Percentiles rank a stretch among this genome's conserved stretches.
These are phyloP conservation scores for Neopelma chrysocephalum DNA, from an alignment of 2,797 vertebrate genomes.

Conservation along the genomic window DNA sequence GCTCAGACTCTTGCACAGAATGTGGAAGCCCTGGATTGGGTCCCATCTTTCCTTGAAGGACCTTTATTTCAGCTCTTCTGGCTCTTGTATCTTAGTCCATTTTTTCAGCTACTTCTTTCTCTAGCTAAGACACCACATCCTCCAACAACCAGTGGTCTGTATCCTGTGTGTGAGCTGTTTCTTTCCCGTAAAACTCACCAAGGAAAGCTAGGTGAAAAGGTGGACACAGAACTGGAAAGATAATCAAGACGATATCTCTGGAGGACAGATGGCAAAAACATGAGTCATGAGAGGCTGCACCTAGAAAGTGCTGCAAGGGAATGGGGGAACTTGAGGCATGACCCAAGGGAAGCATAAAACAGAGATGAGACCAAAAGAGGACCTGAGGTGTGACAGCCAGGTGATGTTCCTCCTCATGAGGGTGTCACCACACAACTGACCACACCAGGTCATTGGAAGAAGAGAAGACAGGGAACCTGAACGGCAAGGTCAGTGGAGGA, in stretches of 20 bases:
- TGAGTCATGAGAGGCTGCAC: not conserved
- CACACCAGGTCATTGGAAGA: not conserved
- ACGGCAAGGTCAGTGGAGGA: not conserved
- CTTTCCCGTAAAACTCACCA: not conserved
- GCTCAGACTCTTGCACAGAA: not conserved
- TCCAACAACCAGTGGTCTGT: not conserved
- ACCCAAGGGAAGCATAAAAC: not conserved
- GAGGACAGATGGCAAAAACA: not conserved
- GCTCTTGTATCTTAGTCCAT: not conserved
- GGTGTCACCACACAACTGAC: not conserved
- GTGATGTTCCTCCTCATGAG: not conserved
- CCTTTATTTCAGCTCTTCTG: not conserved
- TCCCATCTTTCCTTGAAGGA: not conserved
- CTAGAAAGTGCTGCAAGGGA: not conserved
- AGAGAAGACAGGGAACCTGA: not conserved
- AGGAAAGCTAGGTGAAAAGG: not conserved
- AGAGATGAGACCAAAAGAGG: not conserved
- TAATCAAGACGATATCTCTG: not conserved
- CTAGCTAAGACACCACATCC: not conserved
- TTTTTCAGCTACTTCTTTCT: not conserved
- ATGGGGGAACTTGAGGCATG: not conserved
- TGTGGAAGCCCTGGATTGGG: not conserved
- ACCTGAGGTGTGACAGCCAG: not conserved
- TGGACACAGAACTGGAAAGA: not conserved
- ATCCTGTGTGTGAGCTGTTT: not conserved